These are phyloP conservation scores for Phenacoccus solenopsis DNA, from an alignment of 1,140 invertebrate genomes.

Conservation along the genomic window DNA sequence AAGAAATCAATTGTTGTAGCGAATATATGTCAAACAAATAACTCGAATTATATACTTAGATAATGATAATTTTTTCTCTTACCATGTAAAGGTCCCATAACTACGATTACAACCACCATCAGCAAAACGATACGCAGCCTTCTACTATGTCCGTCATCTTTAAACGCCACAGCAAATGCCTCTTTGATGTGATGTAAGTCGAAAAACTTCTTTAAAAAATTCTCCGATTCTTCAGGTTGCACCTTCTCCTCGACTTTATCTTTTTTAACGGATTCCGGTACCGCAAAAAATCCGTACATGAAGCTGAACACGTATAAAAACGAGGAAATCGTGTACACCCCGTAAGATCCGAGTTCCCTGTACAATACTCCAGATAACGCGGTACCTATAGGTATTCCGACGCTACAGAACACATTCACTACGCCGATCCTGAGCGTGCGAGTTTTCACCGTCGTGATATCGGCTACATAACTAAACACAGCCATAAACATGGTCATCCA, in stretches of 20 bases:
- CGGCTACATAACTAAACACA: constrained; percentile 76
- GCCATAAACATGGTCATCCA: constrained; percentile 83
- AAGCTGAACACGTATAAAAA: constrained; percentile 59
- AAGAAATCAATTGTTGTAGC: too few species aligned
- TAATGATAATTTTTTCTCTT: constrained; percentile 33
- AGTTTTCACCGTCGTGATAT: constrained; percentile 65
- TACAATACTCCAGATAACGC: constrained; percentile 31
- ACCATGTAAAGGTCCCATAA: constrained; percentile 70
- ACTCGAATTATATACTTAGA: too few species aligned
- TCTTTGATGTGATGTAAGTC: constrained; percentile 55
- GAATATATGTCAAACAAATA: too few species aligned
- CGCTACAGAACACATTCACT: constrained; percentile 64
- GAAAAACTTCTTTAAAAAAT: constrained; percentile 46
- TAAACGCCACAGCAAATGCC: constrained; percentile 61
- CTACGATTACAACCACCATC: constrained; percentile 66
- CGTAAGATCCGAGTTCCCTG: constrained; percentile 62
- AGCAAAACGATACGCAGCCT: constrained; percentile 55
- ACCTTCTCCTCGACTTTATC: background rate
- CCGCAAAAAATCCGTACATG: constrained; percentile 49
- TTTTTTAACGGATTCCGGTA: constrained; percentile 40
- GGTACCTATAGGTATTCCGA: constrained; percentile 53
- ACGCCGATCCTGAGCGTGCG: constrained; percentile 71
- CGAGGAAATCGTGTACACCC: constrained; percentile 59
- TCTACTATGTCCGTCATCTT: constrained; percentile 53
- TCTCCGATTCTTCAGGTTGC: constrained; percentile 26